Base-by-base conservation (phyloP, 2,113 vertebrate species). In the Gobiocypris rarus region DNA sequence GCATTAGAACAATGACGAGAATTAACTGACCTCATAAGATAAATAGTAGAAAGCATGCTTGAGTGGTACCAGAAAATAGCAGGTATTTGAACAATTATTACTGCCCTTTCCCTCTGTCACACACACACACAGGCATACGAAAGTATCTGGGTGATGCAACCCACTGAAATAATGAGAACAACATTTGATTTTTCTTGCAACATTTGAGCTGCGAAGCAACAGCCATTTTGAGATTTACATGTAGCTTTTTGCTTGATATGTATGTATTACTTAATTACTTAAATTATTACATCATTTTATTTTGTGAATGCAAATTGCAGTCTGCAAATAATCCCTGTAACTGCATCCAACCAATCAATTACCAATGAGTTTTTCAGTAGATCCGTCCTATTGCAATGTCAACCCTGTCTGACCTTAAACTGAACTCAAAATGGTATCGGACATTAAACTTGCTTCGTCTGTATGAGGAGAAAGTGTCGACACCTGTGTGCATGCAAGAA, bases 111-210 rank as follows among this genome's bases (percentile, higher is more conserved):
- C 15, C 17, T 56, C 17, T 11, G 4, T 28, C 43, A 9, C 41
- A 43, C 41, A 9, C 41, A 43, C 41, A 43, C 41, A 43, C 41
- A 43, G 0, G 54, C 41, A 83, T 34, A 83, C 45, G 2, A 54
- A 75, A 34, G 65, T 38, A 73, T 75, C 38, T 61, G 82, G 75
- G 41, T 88, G 87, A 88, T 88, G 87, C 87, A 86, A 88, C 75
- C n/a, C n/a, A n/a, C 81, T 86, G 87, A 86, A 88, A 88, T 87
- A 56, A 81, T 52, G 70, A 71, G 78, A 84, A 74, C 56, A 58
- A 69, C 14, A 58, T 76, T 80, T 5, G 43, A 73, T 31, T 45
- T 45, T 31, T 75, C n/a, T 45, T 75, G 50, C 54, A 38, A 74
- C 38, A 65, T 58, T 56, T n/a, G 19, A 56, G 48, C 65, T 10